phyloP scores from a whole-genome alignment of 2,888 invertebrate species.

The Thumatha senex region DNA sequence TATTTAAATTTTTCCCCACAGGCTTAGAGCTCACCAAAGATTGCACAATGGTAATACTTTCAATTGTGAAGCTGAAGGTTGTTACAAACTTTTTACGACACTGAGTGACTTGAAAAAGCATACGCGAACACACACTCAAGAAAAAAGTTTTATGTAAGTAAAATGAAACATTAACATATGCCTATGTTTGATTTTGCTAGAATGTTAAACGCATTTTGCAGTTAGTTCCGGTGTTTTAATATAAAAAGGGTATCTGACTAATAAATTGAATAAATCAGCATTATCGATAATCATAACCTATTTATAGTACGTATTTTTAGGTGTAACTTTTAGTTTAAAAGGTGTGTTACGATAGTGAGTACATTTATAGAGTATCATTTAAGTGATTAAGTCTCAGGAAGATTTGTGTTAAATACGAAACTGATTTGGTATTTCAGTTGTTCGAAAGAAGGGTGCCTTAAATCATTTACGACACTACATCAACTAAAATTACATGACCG shows the following conservation, averaged over 20 bases:
- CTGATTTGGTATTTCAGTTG: slow-evolving; percentile 6
- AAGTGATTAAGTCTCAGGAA: too few relatives aligned
- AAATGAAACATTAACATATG: too few relatives aligned
- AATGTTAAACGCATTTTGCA: not conserved
- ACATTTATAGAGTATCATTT: too few relatives aligned
- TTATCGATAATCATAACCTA: too few relatives aligned
- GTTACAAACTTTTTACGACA: slow-evolving; percentile 92
- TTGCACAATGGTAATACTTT: slow-evolving; percentile 94
- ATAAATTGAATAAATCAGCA: too few relatives aligned
- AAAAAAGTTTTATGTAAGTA: slow-evolving; percentile 88
- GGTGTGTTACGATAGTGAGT: too few relatives aligned
- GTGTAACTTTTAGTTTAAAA: too few relatives aligned
- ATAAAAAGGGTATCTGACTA: too few relatives aligned
- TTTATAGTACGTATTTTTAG: too few relatives aligned
- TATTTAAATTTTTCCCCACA: slow-evolving; percentile 19
- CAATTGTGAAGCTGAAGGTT: slow-evolving; percentile 89
- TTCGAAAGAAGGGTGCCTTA: slow-evolving; percentile 1
- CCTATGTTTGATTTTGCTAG: too few relatives aligned
- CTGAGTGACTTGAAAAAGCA: slow-evolving; percentile 94
- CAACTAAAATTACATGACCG: slow-evolving; percentile 6
- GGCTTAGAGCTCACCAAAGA: slow-evolving; percentile 90
- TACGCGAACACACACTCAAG: slow-evolving; percentile 91
- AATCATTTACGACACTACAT: slow-evolving; percentile 3
- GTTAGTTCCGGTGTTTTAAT: not conserved
- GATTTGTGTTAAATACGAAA: too few relatives aligned